Base-by-base conservation (phyloP, 2,797 vertebrate genomes). In the Nasua narica region DNA sequence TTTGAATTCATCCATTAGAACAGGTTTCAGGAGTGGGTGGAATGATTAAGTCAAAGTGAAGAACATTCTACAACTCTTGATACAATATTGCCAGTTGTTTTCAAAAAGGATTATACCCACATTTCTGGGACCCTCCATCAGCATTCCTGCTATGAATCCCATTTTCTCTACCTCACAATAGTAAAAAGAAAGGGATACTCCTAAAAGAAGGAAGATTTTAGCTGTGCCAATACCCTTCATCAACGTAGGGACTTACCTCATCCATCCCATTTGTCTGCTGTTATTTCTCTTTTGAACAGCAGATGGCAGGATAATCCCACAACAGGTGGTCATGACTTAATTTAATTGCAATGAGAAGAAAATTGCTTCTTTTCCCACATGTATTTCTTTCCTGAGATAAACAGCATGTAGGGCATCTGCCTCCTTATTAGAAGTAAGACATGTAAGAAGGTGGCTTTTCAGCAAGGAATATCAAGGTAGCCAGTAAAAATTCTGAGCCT, bases 251-350 rank as follows among this genome's bases (percentile, higher is more conserved):
- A 48, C 79, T 52, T 56, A 32, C 35, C 43, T 82, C 2, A 1
- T 67, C 35, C n/a, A 27, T 43, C 40, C 16, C 4, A 13, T 79
- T 70, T 93, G 58, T 95, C 95, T 78, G 93, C 37, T 98, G 98
- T 77, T 97, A 95, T 98, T 98, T 97, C 96, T 67, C 82, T 94
- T 98, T 97, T 88, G 97, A 97, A 98, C 98, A 98, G 98, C 98
- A 98, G 98, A 98, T 99, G 98, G 98, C 98, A 98, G 97, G 84
- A 96, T 81, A 98, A 98, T 95, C 98, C 98, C 98, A 98, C 97
- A 96, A 97, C 98, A 98, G 98, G 98, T 97, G 97, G 97, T 96
- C 95, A 86, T 87, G 97, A 96, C 97, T 97, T 95, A 35, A 94
- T 96, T 97, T 96, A 95, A 97, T 96, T 90, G 2, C 91, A 92